Conservation (phyloP, 2,113 vertebrate species). For the Raja brachyura region DNA sequence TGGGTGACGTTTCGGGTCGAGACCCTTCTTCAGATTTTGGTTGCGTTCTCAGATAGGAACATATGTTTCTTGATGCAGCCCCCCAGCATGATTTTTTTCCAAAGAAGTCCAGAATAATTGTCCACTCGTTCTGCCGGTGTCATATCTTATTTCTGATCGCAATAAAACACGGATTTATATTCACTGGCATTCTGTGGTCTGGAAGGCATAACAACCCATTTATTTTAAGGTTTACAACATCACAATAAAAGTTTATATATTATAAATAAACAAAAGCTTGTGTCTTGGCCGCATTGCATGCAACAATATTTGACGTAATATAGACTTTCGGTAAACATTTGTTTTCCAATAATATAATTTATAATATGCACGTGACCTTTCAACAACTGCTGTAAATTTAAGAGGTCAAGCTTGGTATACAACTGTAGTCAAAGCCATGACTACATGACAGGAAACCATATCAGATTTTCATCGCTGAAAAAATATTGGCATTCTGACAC, state of each 20-base stretch:
- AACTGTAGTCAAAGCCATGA: neutral
- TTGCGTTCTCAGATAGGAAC: neutral
- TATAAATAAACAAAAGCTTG: neutral
- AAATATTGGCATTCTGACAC: conserved; percentile 21
- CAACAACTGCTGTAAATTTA: neutral
- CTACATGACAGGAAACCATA: conserved; percentile 30
- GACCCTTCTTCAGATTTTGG: too few species aligned
- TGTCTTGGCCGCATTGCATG: neutral
- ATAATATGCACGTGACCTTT: conserved; percentile 4
- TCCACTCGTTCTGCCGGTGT: neutral
- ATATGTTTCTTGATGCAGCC: neutral
- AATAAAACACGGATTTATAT: neutral
- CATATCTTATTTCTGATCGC: neutral
- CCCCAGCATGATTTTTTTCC: neutral
- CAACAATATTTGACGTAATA: neutral
- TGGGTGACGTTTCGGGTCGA: too few species aligned
- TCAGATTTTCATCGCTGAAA: neutral
- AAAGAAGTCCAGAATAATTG: neutral
- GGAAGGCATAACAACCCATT: neutral
- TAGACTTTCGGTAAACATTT: neutral
- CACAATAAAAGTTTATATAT: neutral
- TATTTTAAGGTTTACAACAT: neutral
- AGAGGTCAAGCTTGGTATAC: neutral
- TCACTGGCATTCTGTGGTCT: neutral
- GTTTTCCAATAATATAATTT: neutral